A percentile compares a stretch with the other conserved stretches of the same genome.
These are phyloP conservation scores for Hemicrepidius hirtus DNA, from an alignment of 2,888 invertebrate genomes.

Conservation along the genomic window DNA sequence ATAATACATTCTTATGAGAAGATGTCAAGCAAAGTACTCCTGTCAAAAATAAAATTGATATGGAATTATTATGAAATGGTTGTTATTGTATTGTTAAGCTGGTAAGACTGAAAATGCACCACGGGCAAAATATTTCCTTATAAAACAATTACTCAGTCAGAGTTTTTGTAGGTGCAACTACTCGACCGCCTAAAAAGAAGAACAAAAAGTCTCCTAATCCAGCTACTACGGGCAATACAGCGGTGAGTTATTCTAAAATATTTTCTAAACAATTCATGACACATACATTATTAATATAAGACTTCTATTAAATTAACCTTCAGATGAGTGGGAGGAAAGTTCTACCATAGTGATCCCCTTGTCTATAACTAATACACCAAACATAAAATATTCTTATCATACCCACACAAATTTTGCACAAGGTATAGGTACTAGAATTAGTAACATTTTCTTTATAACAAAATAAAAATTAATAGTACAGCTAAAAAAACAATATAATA, in stretches of 20 bases:
- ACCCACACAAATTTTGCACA: too few relatives aligned
- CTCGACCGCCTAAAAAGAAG: conserved; percentile 75
- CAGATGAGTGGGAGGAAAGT: too few relatives aligned
- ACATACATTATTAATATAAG: not conserved
- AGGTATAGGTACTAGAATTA: too few relatives aligned
- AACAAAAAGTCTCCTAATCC: conserved; percentile 73
- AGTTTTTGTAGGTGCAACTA: conserved; percentile 69
- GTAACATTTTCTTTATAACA: too few relatives aligned
- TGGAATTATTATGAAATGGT: conserved; percentile 62
- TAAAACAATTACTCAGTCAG: conserved; percentile 36
- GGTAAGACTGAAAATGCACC: conserved; percentile 54
- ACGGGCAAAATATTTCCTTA: conserved; percentile 34
- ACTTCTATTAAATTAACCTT: too few relatives aligned
- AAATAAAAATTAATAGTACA: too few relatives aligned
- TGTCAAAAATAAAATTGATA: conserved; percentile 69
- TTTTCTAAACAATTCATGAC: not conserved
- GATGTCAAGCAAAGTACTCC: conserved; percentile 67
- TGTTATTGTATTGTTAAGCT: conserved; percentile 58
- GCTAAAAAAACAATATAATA: too few relatives aligned
- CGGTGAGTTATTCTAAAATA: conserved; percentile 60
- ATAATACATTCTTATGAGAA: conserved; percentile 60
- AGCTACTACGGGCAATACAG: conserved; percentile 61
- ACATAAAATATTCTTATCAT: too few relatives aligned
- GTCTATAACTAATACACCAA: too few relatives aligned
- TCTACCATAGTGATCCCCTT: too few relatives aligned